These are phyloP conservation scores for Dipodomys ordii DNA, from an alignment of 2,113 vertebrate genomes.

Conservation along the genomic window DNA sequence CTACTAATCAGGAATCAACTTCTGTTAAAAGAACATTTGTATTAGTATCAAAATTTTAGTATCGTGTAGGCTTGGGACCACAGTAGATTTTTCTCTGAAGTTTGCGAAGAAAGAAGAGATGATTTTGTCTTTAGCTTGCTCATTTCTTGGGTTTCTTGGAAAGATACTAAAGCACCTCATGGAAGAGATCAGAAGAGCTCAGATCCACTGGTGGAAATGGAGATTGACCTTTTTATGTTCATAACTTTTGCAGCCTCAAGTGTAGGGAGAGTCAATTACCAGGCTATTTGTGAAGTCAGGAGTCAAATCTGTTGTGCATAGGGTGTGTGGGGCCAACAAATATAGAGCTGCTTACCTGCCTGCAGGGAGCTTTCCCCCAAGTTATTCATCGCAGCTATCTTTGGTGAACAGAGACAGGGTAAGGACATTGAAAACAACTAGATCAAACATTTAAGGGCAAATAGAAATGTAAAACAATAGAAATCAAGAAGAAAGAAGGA, in stretches of 20 bases:
- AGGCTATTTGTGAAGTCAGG: background rate
- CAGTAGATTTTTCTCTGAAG: background rate
- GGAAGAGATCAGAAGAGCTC: background rate
- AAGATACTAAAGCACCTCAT: accelerated
- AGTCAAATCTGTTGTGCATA: background rate
- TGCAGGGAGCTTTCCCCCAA: background rate
- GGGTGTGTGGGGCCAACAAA: background rate
- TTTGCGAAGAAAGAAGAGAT: background rate
- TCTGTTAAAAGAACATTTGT: background rate
- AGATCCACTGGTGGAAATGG: too few species aligned
- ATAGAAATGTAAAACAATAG: background rate
- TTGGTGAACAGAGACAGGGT: background rate
- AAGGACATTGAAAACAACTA: too few species aligned
- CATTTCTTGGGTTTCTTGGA: background rate
- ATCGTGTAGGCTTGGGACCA: background rate
- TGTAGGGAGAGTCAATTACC: background rate
- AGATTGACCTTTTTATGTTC: background rate
- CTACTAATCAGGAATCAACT: background rate
- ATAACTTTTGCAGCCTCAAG: background rate
- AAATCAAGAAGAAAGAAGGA: background rate
- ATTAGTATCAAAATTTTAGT: background rate
- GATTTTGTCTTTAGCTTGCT: background rate
- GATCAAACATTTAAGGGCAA: background rate
- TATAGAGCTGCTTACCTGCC: background rate
- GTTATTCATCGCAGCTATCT: background rate